Percentiles rank a stretch among this genome's conserved stretches.
Conservation (phyloP, 2,113 vertebrate genomes). For the Coryphaenoides rupestris region DNA sequence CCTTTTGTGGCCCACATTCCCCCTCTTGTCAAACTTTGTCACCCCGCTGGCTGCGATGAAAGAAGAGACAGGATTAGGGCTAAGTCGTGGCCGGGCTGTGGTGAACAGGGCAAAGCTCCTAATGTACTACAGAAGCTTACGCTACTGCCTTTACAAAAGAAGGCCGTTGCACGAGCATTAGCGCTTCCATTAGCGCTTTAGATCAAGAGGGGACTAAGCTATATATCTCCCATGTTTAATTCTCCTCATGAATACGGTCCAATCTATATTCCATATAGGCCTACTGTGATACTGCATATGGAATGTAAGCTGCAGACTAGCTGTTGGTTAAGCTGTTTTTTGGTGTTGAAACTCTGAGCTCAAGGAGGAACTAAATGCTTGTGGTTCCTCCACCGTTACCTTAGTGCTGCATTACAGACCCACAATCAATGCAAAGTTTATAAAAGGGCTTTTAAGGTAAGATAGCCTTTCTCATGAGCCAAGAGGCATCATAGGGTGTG, state of each 20-base stretch:
- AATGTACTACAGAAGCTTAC: constrained; percentile 29
- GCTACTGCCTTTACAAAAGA: constrained; percentile 13
- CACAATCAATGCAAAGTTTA: too few relatives aligned
- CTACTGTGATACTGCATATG: too few relatives aligned
- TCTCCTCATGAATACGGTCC: too few relatives aligned
- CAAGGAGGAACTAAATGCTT: not conserved
- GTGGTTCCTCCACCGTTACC: not conserved
- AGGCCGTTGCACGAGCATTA: constrained; percentile 2
- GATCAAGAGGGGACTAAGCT: not conserved
- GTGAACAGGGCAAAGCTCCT: constrained; percentile 37
- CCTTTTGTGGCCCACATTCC: too few relatives aligned
- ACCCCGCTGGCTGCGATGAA: constrained; percentile 7
- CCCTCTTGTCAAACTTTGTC: too few relatives aligned
- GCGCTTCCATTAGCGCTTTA: not conserved
- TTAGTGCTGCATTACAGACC: too few relatives aligned
- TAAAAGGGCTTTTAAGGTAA: too few relatives aligned
- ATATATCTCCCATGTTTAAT: too few relatives aligned
- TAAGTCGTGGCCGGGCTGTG: constrained; percentile 56
- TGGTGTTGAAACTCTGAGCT: not conserved
- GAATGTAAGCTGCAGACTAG: not conserved
- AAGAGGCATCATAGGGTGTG: too few relatives aligned
- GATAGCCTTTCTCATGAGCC: too few relatives aligned
- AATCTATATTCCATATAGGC: too few relatives aligned
- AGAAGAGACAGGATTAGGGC: constrained; percentile 61
- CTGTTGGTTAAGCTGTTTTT: not conserved